Conservation (phyloP, 2,113 vertebrate species). For the Fulica atra region DNA sequence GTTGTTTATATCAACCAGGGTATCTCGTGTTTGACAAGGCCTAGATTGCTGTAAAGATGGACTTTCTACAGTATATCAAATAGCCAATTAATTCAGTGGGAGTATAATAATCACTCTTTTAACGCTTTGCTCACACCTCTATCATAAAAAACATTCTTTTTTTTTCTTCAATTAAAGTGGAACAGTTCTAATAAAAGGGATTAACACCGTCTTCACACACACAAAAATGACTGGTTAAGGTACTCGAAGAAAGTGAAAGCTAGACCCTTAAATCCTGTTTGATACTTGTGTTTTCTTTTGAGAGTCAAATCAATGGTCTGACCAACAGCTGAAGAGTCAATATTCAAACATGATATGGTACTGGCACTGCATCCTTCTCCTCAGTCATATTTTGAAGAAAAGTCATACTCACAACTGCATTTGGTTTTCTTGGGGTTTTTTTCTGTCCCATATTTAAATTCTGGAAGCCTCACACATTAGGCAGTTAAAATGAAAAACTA, state of each 20-base stretch:
- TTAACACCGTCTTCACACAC: neutral
- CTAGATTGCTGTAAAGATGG: neutral
- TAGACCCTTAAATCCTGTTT: neutral
- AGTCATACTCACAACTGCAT: neutral
- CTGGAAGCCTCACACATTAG: neutral
- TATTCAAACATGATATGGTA: neutral
- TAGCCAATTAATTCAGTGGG: neutral
- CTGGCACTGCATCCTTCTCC: neutral
- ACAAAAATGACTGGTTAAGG: neutral
- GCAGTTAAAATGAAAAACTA: neutral
- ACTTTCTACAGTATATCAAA: neutral
- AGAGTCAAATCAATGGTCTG: neutral
- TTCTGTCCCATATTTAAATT: neutral
- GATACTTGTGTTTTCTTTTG: neutral
- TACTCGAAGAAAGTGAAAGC: neutral
- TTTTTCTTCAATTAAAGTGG: neutral
- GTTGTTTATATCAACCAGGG: too few relatives aligned
- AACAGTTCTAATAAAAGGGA: neutral
- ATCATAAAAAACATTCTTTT: neutral
- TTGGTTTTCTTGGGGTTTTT: neutral
- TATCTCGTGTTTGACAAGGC: neutral
- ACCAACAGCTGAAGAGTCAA: neutral
- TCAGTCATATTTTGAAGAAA: neutral
- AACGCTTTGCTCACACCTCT: neutral
- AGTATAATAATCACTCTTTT: neutral